A percentile compares a stretch with the other conserved stretches of the same genome.
Conservation (phyloP, 2,797 vertebrate species). For the Gallinago solitaria region DNA sequence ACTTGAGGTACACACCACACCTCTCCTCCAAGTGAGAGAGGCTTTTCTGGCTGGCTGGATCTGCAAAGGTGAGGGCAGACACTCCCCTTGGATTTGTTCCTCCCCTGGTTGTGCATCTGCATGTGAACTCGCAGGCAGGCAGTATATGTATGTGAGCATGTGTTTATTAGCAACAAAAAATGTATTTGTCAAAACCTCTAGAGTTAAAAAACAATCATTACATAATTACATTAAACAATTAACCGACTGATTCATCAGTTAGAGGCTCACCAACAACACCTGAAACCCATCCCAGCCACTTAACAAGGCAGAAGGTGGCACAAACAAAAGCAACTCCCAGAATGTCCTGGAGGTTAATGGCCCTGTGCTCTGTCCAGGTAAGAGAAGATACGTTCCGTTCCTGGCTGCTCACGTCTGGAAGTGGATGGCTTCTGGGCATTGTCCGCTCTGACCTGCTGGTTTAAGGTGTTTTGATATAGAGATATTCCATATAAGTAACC, state of each 20-base stretch:
- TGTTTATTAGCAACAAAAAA: slow-evolving; percentile 8
- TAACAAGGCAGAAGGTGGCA: slow-evolving; percentile 1
- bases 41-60: background rate
- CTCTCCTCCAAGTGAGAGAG: background rate
- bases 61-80: background rate
- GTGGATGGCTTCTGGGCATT: background rate
- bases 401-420: background rate
- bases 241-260: slow-evolving; percentile 58
- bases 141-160: background rate
- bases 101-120: slow-evolving; percentile 15
- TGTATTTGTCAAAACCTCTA: slow-evolving; percentile 43
- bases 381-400: background rate
- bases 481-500: background rate
- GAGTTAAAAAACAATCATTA: slow-evolving; percentile 65
- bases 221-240: slow-evolving; percentile 42
- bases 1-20: background rate
- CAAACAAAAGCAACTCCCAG: slow-evolving; percentile 1
- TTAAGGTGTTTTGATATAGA: background rate
- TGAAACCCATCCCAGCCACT: slow-evolving; percentile 33
- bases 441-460: background rate
- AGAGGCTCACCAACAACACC: slow-evolving; percentile 28
- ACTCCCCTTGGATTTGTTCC: slow-evolving; percentile 22
- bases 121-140: background rate
- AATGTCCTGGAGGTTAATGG: background rate
- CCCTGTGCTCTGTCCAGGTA: background rate